Evolutionary conservation across 2,797 vertebrate genomes (phyloP).

Genomic region (Sorex maritimensis): DNA sequence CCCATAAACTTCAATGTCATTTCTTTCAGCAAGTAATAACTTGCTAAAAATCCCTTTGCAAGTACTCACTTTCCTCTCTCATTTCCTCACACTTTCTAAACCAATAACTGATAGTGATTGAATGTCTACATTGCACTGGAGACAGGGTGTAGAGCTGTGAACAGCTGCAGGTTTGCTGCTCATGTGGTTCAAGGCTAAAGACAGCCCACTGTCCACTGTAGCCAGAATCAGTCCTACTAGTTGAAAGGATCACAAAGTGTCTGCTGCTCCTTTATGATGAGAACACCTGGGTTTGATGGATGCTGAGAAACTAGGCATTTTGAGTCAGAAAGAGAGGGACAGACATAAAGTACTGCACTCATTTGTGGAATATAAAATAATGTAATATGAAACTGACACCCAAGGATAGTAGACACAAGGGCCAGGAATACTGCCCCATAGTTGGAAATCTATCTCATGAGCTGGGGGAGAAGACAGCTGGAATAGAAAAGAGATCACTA

Average conservation of each 20-base stretch:
- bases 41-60: neutral
- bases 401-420: too few relatives aligned
- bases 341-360: too few relatives aligned
- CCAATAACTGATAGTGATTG: neutral
- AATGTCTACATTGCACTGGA: neutral
- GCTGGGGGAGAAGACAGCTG: too few relatives aligned
- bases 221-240: neutral
- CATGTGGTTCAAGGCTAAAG: neutral
- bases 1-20: neutral
- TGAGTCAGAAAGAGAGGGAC: too few relatives aligned
- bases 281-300: neutral
- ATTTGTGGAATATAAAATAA: too few relatives aligned
- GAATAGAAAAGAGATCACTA: too few relatives aligned
- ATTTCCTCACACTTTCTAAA: slow-evolving; percentile 34
- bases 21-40: slow-evolving; percentile 32
- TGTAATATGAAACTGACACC: too few relatives aligned
- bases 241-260: neutral
- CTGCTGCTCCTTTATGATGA: neutral
- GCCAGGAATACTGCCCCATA: too few relatives aligned
- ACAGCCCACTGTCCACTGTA: neutral
- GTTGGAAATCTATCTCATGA: too few relatives aligned
- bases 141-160: neutral
- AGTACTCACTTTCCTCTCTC: neutral
- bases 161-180: neutral
- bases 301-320: neutral